A percentile compares a stretch with the other conserved stretches of the same genome.
Evolutionary conservation across 2,113 vertebrate species (phyloP).

Genomic region (Pao palembangensis): DNA sequence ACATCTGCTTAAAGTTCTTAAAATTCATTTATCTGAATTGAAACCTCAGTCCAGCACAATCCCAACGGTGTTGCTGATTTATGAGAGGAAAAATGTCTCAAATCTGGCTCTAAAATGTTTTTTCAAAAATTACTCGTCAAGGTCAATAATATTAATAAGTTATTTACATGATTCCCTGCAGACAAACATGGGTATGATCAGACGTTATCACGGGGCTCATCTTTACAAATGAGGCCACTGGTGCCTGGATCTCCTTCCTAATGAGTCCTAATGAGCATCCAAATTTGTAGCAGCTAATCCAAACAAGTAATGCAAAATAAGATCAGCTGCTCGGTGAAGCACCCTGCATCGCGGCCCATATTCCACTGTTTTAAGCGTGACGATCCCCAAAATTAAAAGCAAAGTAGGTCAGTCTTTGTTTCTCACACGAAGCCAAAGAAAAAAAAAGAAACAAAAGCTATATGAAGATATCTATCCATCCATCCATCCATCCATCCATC

Average conservation of each 20-base stretch:
- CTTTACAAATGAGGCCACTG: slow-evolving; percentile 44
- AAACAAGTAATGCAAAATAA: slow-evolving; percentile 42
- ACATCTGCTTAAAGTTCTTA: too few species aligned
- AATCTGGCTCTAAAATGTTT: background rate
- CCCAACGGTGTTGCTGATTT: background rate
- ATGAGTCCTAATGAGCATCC: slow-evolving; percentile 54
- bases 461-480: background rate
- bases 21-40: too few species aligned
- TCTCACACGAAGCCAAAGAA: slow-evolving; percentile 12
- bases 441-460: slow-evolving; percentile 2
- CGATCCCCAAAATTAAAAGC: slow-evolving; percentile 17
- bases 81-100: slow-evolving; percentile 2
- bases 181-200: slow-evolving; percentile 36
- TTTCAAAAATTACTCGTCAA: slow-evolving; percentile 17
- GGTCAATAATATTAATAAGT: slow-evolving; percentile 24
- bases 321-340: slow-evolving; percentile 36
- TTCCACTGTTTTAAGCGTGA: slow-evolving; percentile 33
- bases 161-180: slow-evolving; percentile 19
- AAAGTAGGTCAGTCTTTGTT: slow-evolving; percentile 50
- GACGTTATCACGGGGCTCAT: slow-evolving; percentile 39
- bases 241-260: slow-evolving; percentile 26
- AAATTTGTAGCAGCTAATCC: slow-evolving; percentile 43
- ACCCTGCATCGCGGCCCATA: slow-evolving; percentile 27
- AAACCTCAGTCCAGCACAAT: background rate
- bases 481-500: too few species aligned